phyloP scores from a whole-genome alignment of 2,797 vertebrate species.

The Crenichthys baileyi region DNA sequence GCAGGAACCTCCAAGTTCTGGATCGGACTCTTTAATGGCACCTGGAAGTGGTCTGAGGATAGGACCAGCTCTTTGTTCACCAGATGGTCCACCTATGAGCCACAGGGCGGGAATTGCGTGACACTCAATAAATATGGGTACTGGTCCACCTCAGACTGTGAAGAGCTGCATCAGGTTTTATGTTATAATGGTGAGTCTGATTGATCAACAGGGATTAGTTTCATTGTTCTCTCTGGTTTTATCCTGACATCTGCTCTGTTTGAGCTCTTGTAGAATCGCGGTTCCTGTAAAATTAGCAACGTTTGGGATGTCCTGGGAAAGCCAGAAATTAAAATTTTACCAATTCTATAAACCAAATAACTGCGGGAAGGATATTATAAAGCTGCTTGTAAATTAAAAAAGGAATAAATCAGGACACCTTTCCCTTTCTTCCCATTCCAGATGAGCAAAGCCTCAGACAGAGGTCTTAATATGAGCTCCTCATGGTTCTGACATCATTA shows the following conservation, averaged over 20 bases:
- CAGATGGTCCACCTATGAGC: rapidly evolving
- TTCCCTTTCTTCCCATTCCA: too few relatives aligned
- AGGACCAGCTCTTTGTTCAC: rapidly evolving
- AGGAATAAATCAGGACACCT: too few relatives aligned
- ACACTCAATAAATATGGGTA: rapidly evolving
- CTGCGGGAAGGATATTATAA: too few relatives aligned
- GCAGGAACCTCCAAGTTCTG: rapidly evolving
- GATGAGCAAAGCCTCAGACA: too few relatives aligned
- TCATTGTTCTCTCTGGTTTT: not conserved
- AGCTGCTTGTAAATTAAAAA: too few relatives aligned
- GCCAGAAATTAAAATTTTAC: too few relatives aligned
- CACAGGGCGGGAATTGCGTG: rapidly evolving
- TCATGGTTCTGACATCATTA: too few relatives aligned
- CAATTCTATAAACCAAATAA: too few relatives aligned
- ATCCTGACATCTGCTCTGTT: not conserved
- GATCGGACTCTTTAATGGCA: constrained; percentile 26
- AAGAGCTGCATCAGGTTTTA: rapidly evolving
- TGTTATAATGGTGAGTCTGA: constrained; percentile 35
- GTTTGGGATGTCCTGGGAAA: too few relatives aligned
- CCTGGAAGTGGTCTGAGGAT: constrained; percentile 24
- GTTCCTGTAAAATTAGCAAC: too few relatives aligned
- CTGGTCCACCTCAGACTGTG: not conserved
- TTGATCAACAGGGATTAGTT: not conserved
- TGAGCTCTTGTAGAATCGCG: too few relatives aligned
- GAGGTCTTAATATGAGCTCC: too few relatives aligned